These are phyloP conservation scores for Daboia siamensis DNA, from an alignment of 2,113 vertebrate species.

Conservation along the genomic window DNA sequence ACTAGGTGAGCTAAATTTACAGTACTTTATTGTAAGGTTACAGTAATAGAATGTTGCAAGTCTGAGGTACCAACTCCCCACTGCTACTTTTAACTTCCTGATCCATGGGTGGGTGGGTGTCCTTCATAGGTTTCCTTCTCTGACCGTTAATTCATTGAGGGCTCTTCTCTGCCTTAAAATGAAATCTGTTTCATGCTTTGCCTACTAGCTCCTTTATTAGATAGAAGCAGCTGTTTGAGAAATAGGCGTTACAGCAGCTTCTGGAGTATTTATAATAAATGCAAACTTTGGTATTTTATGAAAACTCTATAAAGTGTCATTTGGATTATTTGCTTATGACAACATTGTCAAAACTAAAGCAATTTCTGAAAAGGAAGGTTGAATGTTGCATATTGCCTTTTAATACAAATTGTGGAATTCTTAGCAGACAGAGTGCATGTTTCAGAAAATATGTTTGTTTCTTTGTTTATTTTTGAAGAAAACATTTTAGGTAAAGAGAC, in stretches of 20 bases:
- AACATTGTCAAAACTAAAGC: background rate
- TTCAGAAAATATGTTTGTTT: background rate
- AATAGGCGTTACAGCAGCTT: background rate
- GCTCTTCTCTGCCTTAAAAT: background rate
- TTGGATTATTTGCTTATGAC: background rate
- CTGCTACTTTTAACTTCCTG: background rate
- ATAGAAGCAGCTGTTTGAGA: background rate
- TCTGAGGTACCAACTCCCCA: background rate
- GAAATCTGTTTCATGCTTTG: background rate
- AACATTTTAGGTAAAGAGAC: background rate
- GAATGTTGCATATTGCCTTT: background rate
- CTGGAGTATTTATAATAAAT: slow-evolving; percentile 7
- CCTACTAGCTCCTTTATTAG: background rate
- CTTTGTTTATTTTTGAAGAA: background rate
- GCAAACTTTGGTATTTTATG: slow-evolving; percentile 10
- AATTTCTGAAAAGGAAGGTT: background rate
- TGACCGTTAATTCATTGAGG: background rate
- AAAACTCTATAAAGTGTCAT: background rate
- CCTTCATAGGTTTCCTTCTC: background rate
- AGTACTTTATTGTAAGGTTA: background rate
- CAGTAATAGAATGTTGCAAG: background rate
- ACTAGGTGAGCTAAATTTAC: background rate
- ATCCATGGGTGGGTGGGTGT: background rate
- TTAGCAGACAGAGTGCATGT: background rate
- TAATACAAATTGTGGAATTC: background rate